These are phyloP conservation scores for Furnarius figulus DNA, from an alignment of 2,113 vertebrate species.

Conservation along the genomic window DNA sequence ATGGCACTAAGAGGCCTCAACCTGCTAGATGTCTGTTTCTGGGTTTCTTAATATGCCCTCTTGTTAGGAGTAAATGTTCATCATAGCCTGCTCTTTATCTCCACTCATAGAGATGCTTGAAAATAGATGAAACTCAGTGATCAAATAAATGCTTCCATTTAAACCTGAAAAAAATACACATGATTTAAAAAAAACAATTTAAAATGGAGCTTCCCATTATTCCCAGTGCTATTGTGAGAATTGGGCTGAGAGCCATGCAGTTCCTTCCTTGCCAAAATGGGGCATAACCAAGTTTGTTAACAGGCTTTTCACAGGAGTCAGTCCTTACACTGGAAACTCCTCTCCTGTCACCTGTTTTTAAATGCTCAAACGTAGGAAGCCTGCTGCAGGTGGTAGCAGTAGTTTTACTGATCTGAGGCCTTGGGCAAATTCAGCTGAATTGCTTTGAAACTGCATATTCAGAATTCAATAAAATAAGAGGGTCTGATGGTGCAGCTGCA, in stretches of 20 bases:
- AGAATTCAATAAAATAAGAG: conserved; percentile 81
- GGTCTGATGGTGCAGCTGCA: conserved; percentile 78
- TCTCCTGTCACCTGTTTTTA: conserved; percentile 77
- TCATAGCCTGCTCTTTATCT: neutral
- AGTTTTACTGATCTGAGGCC: conserved; percentile 73
- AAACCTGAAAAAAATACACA: neutral
- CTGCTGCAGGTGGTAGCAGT: conserved; percentile 72
- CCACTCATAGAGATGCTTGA: neutral
- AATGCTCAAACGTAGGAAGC: conserved; percentile 72
- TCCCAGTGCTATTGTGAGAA: neutral
- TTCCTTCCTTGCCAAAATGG: conserved; percentile 21
- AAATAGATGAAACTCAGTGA: neutral
- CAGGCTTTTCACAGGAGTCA: conserved; percentile 50
- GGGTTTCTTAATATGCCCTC: neutral
- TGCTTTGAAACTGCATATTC: conserved; percentile 79
- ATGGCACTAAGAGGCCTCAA: neutral
- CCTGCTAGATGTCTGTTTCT: neutral
- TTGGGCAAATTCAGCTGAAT: conserved; percentile 77
- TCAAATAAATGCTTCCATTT: neutral
- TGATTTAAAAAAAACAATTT: neutral
- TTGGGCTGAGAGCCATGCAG: neutral
- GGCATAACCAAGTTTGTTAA: conserved; percentile 60
- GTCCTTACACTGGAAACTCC: conserved; percentile 64
- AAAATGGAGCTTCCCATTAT: neutral
- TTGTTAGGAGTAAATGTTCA: neutral